Conservation (phyloP, 2,113 vertebrate species). For the Mellivora capensis region DNA sequence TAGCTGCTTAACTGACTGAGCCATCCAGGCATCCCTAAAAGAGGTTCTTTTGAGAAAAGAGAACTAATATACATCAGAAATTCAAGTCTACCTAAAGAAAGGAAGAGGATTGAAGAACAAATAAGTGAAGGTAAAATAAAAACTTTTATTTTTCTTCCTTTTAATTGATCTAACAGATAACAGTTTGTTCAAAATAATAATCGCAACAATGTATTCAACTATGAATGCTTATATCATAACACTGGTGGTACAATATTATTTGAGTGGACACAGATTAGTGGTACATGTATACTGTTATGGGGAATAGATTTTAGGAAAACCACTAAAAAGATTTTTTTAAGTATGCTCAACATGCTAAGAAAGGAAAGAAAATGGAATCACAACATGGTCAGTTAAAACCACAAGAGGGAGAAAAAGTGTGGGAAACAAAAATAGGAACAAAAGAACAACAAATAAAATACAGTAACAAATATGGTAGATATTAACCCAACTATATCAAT, state of each 20-base stretch:
- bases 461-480: neutral
- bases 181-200: neutral
- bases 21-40: neutral
- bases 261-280: neutral
- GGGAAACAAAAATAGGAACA: neutral
- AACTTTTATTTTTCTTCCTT: neutral
- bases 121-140: neutral
- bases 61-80: neutral
- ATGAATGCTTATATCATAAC: neutral
- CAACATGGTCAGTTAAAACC: neutral
- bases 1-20: too few relatives aligned
- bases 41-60: neutral
- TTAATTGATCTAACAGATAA: neutral
- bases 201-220: neutral
- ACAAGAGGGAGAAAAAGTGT: rapidly evolving
- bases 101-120: neutral
- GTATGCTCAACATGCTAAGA: neutral
- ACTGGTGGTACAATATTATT: neutral
- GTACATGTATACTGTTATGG: neutral
- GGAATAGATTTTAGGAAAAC: neutral
- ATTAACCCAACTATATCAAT: neutral
- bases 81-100: neutral
- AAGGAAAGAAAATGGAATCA: neutral
- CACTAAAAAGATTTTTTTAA: neutral
- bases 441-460: neutral